Conservation (phyloP, 2,113 vertebrate genomes). For the Strix uralensis region DNA sequence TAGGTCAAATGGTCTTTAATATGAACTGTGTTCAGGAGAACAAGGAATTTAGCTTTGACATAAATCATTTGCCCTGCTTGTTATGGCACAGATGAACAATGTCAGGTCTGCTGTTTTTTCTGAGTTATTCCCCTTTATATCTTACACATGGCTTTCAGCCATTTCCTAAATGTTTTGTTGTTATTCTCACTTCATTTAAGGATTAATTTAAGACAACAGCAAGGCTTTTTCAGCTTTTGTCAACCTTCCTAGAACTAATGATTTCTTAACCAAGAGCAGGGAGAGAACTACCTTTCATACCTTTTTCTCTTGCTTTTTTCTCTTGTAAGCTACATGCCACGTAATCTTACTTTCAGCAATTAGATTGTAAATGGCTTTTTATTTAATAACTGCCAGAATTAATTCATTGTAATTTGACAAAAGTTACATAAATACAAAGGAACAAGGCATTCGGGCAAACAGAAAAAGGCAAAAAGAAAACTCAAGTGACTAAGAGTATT, state of each 20-base stretch:
- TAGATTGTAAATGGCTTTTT: not conserved
- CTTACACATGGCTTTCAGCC: not conserved
- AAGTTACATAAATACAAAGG: not conserved
- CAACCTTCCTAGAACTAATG: not conserved
- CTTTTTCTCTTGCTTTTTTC: not conserved
- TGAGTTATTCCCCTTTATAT: not conserved
- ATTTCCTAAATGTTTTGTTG: not conserved
- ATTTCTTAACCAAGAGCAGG: not conserved
- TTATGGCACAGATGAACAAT: not conserved
- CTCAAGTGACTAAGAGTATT: not conserved
- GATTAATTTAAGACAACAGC: not conserved
- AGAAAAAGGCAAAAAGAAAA: not conserved
- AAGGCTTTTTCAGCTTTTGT: not conserved
- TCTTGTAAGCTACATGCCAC: not conserved
- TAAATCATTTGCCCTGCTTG: not conserved
- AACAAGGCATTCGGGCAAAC: not conserved
- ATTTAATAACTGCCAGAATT: not conserved
- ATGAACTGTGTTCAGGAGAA: not conserved
- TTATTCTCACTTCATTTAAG: not conserved
- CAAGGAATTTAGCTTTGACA: not conserved
- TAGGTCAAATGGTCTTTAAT: not conserved
- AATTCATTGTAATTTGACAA: not conserved
- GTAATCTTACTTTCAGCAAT: not conserved
- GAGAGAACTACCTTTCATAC: not conserved
- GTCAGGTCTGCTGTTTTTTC: not conserved